These are phyloP conservation scores for Crossaster papposus DNA, from an alignment of 53 echinoderm and acorn worm species.

Conservation along the genomic window DNA sequence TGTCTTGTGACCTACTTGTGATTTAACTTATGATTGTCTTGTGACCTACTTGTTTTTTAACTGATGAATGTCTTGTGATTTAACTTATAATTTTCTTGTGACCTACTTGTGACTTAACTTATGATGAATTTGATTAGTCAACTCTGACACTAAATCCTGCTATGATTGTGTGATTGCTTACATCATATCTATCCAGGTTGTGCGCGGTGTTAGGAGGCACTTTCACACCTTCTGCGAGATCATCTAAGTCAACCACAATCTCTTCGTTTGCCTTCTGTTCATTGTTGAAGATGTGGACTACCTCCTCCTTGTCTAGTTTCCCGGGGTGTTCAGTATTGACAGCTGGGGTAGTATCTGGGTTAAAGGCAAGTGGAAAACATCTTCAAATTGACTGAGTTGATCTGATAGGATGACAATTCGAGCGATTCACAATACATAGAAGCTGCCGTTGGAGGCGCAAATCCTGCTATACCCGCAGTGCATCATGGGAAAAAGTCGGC, in stretches of 20 bases:
- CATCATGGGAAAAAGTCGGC: no score
- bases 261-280: constrained; percentile 87
- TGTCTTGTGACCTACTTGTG: no score
- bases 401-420: no score
- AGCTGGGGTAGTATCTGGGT: constrained; percentile 56
- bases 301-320: constrained; percentile 16
- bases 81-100: no score
- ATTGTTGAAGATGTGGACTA: constrained; percentile 82
- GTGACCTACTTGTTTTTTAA: no score
- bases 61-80: no score
- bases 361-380: neutral
- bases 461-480: no score
- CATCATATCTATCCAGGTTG: constrained; percentile 70
- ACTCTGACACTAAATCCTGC: neutral
- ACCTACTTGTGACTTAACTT: no score
- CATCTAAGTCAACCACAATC: constrained; percentile 74
- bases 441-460: no score
- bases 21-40: no score
- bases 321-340: constrained; percentile 70
- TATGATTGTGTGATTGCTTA: neutral
- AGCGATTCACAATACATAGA: no score
- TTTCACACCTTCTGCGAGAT: constrained; percentile 62
- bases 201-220: constrained; percentile 81
- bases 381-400: no score
- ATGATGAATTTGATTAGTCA: neutral